phyloP scores from a whole-genome alignment of 2,797 vertebrate species.

The Halcyon badia region DNA sequence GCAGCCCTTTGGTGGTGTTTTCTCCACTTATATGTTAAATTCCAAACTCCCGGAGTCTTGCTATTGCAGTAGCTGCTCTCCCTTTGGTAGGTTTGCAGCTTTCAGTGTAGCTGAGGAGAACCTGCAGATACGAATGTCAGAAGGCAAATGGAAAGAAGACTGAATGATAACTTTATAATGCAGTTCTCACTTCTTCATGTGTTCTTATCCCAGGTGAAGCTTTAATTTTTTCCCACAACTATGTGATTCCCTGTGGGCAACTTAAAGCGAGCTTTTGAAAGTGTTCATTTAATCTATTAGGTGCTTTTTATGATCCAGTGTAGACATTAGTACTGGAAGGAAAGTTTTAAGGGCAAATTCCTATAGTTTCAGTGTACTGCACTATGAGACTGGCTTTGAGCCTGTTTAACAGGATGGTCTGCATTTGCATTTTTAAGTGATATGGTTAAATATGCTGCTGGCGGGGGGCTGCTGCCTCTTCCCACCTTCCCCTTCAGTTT shows the following conservation, averaged over 20 bases:
- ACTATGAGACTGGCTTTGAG: background rate
- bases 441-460: background rate
- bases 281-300: constrained; percentile 14
- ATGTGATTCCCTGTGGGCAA: background rate
- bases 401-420: constrained; percentile 5
- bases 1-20: background rate
- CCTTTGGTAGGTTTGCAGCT: background rate
- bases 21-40: background rate
- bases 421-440: background rate
- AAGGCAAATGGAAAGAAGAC: background rate
- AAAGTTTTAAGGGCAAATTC: constrained; percentile 34
- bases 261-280: background rate
- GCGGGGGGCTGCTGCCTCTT: background rate
- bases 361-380: background rate
- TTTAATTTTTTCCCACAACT: constrained; percentile 34
- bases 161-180: background rate
- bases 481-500: background rate
- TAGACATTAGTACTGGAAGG: background rate
- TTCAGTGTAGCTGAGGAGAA: background rate
- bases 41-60: background rate
- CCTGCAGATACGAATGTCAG: background rate
- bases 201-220: background rate
- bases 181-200: background rate
- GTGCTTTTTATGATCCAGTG: background rate
- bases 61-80: background rate